phyloP scores from a whole-genome alignment of 2,888 invertebrate genomes.

The Orthonychiurus folsomi region DNA sequence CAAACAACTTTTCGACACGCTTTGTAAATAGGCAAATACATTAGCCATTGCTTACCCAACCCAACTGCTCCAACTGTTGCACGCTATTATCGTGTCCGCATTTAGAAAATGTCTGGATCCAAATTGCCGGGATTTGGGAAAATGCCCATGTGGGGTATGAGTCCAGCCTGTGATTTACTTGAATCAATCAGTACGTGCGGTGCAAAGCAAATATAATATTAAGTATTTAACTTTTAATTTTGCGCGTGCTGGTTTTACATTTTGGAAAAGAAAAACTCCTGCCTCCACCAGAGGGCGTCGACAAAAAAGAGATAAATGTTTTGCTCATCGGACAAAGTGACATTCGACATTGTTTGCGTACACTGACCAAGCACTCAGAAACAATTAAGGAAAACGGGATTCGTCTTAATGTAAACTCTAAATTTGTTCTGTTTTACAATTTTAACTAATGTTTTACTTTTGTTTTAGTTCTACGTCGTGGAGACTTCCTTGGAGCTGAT shows the following conservation, averaged over 20 bases:
- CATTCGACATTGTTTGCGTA: conserved; percentile 69
- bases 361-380: conserved; percentile 54
- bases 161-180: conserved; percentile 69
- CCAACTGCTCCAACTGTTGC: too few relatives aligned
- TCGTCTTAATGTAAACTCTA: conserved; percentile 19
- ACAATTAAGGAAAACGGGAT: conserved; percentile 20
- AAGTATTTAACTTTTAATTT: too few relatives aligned
- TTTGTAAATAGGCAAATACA: too few relatives aligned
- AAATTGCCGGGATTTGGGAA: conserved; percentile 27
- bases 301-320: conserved; percentile 57
- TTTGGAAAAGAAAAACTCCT: conserved; percentile 42
- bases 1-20: too few relatives aligned
- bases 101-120: too few relatives aligned
- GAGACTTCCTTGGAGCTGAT: conserved; percentile 69
- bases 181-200: too few relatives aligned
- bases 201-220: too few relatives aligned
- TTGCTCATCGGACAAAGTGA: conserved; percentile 73
- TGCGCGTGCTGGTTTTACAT: too few relatives aligned
- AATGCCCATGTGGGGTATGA: conserved; percentile 62
- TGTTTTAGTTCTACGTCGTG: conserved; percentile 54
- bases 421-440: too few relatives aligned
- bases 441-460: too few relatives aligned
- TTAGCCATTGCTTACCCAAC: too few relatives aligned
- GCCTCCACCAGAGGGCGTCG: conserved; percentile 33
- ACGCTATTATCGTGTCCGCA: too few relatives aligned